Evolutionary conservation across 1,140 invertebrate species (phyloP).

Genomic region (Globodera rostochiensis): DNA sequence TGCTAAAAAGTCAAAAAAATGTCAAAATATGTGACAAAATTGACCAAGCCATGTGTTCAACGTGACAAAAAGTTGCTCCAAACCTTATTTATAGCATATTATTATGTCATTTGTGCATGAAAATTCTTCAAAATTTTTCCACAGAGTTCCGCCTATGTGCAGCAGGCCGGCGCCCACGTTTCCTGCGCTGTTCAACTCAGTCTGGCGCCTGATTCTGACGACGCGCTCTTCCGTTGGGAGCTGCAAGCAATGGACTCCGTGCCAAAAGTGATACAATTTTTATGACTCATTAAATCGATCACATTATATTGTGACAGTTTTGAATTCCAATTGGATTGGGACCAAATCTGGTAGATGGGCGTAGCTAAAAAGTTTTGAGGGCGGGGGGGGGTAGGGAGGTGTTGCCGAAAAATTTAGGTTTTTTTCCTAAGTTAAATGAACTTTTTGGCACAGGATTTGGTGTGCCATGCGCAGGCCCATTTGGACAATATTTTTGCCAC

Average conservation of each 20-base stretch:
- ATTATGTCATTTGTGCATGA: no score
- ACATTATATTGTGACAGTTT: no score
- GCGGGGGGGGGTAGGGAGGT: no score
- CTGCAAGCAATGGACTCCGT: constrained; percentile 34
- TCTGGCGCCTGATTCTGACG: constrained; percentile 39
- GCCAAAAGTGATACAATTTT: constrained; percentile 37
- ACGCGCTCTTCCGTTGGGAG: constrained; percentile 28
- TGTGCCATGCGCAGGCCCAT: constrained; percentile 39
- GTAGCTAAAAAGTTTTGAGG: no score
- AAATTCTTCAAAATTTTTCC: not conserved
- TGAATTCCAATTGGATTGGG: no score
- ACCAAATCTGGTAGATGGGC: no score
- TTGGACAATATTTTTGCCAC: constrained; percentile 19
- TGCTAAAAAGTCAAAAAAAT: no score
- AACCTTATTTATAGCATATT: no score
- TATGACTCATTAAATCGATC: constrained; percentile 7
- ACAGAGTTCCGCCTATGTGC: constrained; percentile 40
- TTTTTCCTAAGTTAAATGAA: not conserved
- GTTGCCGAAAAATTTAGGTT: no score
- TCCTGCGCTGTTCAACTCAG: constrained; percentile 37
- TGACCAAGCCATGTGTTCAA: no score
- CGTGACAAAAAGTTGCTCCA: no score
- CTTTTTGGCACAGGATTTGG: constrained; percentile 13
- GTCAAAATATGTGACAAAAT: no score
- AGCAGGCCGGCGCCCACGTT: constrained; percentile 36